phyloP scores from a whole-genome alignment of 2,797 vertebrate genomes.

The Nyctibius grandis region DNA sequence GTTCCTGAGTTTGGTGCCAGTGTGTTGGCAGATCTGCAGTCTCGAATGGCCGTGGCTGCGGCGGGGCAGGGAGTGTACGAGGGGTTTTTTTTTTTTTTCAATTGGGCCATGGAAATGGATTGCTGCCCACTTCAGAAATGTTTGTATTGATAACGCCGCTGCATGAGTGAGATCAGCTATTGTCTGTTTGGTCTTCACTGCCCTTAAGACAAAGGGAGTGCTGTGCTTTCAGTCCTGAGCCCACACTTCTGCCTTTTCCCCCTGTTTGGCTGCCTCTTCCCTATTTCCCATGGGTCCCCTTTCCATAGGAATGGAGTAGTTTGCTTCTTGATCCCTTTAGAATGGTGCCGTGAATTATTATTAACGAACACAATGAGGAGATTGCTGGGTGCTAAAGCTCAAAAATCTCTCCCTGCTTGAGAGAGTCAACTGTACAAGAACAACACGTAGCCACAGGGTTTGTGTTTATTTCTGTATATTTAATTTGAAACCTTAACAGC shows the following conservation, averaged over 20 bases:
- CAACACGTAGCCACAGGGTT: neutral
- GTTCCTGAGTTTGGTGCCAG: neutral
- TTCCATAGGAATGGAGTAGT: neutral
- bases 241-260: neutral
- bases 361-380: neutral
- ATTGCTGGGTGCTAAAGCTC: neutral
- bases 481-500: neutral
- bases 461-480: neutral
- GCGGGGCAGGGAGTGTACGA: no score
- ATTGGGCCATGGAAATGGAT: neutral
- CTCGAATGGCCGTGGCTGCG: neutral
- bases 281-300: neutral
- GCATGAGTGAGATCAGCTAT: neutral
- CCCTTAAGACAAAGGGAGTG: neutral
- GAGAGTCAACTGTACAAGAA: neutral
- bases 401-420: neutral
- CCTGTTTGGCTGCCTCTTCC: neutral
- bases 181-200: neutral
- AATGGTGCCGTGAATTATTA: neutral
- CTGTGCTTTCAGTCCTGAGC: neutral
- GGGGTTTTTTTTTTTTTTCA: neutral
- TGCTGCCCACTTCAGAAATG: neutral
- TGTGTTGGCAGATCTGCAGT: neutral
- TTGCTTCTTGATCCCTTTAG: neutral
- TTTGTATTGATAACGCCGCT: rapidly evolving